phyloP scores from a whole-genome alignment of 2,888 invertebrate species.

The Hyposoter dolosus region DNA sequence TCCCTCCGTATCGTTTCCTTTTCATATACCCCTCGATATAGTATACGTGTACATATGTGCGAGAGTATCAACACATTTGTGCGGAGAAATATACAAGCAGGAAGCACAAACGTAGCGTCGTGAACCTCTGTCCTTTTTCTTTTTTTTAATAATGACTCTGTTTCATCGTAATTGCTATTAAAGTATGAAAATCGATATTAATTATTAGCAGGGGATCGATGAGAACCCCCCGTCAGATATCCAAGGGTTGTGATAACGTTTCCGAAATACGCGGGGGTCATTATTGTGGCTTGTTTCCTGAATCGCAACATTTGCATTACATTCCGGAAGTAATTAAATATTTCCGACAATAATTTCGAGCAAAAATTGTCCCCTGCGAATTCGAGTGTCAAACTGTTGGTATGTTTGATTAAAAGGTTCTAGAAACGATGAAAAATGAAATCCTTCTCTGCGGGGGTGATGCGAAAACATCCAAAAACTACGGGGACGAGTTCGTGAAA shows the following conservation, averaged over 20 bases:
- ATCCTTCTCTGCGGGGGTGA: background rate
- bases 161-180: background rate
- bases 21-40: conserved; percentile 11
- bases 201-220: background rate
- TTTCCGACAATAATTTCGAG: background rate
- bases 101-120: background rate
- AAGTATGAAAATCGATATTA: background rate
- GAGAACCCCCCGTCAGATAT: background rate
- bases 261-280: background rate
- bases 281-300: background rate
- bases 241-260: background rate
- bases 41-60: background rate
- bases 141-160: background rate
- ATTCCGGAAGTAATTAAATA: background rate
- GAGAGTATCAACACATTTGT: background rate
- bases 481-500: background rate
- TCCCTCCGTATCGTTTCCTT: conserved; percentile 32
- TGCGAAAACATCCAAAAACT: background rate
- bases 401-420: background rate
- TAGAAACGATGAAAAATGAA: background rate
- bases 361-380: background rate
- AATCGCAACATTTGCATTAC: background rate
- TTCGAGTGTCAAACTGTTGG: background rate
- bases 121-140: background rate
- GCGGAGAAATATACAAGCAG: background rate